Evolutionary conservation across 92 coral and sea anemone species (phyloP).

Genomic region (Muricea muricata): DNA sequence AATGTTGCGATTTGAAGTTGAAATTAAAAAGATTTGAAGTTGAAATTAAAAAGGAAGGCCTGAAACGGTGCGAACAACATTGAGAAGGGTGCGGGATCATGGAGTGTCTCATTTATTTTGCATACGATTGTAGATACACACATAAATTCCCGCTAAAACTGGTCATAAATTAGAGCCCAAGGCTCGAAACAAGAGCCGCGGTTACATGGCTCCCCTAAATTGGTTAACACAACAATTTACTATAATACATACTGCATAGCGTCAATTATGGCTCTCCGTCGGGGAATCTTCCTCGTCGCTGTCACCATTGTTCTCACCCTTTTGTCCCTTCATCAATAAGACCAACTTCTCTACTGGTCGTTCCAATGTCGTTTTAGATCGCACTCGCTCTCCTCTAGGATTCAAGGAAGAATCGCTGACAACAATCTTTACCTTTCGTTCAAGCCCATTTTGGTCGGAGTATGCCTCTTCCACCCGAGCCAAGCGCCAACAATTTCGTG

Average conservation of each 20-base stretch:
- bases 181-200: not conserved
- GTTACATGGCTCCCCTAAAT: constrained; percentile 54
- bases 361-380: constrained; percentile 28
- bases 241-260: not conserved
- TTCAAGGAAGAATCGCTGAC: constrained; percentile 26
- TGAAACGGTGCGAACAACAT: too few species aligned
- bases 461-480: constrained; percentile 13
- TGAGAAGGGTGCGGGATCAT: too few species aligned
- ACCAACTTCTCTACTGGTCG: constrained; percentile 61
- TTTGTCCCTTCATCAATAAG: constrained; percentile 16
- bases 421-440: constrained; percentile 37
- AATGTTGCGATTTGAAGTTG: too few species aligned
- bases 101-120: too few species aligned
- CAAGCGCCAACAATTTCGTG: constrained; percentile 39
- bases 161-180: not conserved
- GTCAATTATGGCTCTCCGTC: constrained; percentile 49
- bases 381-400: constrained; percentile 15
- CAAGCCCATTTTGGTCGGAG: constrained; percentile 9
- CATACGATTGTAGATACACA: too few species aligned
- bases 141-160: not conserved
- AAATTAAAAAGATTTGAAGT: too few species aligned
- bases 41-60: too few species aligned
- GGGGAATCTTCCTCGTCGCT: constrained; percentile 50
- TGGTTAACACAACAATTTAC: not conserved
- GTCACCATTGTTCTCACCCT: not conserved